Evolutionary conservation across 2,113 vertebrate species (phyloP).

Genomic region (Galbula dea): DNA sequence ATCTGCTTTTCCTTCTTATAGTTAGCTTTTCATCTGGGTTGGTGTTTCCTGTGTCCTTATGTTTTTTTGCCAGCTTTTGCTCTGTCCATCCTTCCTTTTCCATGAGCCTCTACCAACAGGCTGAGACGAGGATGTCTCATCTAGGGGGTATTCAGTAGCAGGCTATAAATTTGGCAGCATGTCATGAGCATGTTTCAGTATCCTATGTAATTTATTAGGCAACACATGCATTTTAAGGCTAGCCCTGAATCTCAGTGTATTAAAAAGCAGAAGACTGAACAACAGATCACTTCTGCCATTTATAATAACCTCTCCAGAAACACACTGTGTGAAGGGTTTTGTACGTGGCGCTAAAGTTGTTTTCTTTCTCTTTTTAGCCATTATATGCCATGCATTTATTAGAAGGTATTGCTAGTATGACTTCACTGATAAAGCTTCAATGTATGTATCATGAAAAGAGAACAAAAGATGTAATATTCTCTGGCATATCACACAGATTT

Average conservation of each 20-base stretch:
- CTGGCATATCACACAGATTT: neutral
- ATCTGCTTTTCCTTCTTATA: neutral
- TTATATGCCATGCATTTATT: neutral
- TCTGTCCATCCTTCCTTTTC: neutral
- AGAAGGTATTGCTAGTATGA: neutral
- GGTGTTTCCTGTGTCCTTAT: neutral
- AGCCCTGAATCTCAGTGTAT: neutral
- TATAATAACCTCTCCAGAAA: constrained; percentile 5
- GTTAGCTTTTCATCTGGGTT: neutral
- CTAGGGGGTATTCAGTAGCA: neutral
- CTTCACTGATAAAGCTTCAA: neutral
- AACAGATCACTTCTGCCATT: neutral
- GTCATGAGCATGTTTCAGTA: neutral
- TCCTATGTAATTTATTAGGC: neutral
- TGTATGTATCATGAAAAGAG: neutral
- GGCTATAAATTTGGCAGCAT: neutral
- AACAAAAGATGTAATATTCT: constrained; percentile 7
- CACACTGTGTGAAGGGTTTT: neutral
- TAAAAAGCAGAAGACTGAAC: neutral
- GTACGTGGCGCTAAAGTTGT: neutral
- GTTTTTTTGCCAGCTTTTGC: neutral
- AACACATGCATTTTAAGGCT: neutral
- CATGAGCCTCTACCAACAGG: neutral
- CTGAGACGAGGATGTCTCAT: neutral
- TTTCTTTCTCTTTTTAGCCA: constrained; percentile 17